Evolutionary conservation across 1,140 invertebrate species (phyloP).

Genomic region (Drusus annulatus): DNA sequence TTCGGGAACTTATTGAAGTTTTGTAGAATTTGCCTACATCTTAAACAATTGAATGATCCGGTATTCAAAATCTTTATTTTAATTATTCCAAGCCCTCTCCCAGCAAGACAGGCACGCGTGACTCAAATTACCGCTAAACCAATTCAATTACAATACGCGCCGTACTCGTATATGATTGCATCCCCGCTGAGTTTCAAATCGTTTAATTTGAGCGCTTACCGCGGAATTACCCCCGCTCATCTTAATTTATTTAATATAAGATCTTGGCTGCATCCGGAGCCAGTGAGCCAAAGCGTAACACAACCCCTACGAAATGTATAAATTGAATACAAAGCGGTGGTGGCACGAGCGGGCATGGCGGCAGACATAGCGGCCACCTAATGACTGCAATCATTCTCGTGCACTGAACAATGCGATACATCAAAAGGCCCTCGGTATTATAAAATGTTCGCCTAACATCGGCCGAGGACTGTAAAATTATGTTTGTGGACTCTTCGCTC

Average conservation of each 20-base stretch:
- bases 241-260: slow-evolving; percentile 41
- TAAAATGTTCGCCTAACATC: slow-evolving; percentile 56
- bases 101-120: no score
- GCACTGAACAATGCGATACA: slow-evolving; percentile 42
- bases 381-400: slow-evolving; percentile 54
- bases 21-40: no score
- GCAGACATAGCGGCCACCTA: slow-evolving; percentile 43
- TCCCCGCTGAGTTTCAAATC: neutral
- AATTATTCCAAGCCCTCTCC: no score
- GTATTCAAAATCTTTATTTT: no score
- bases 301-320: slow-evolving; percentile 42
- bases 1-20: no score
- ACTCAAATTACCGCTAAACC: neutral
- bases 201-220: neutral
- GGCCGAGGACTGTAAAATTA: slow-evolving; percentile 51
- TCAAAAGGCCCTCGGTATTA: slow-evolving; percentile 52
- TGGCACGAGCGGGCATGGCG: neutral
- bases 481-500: slow-evolving; percentile 18
- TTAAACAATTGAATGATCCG: no score
- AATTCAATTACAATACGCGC: neutral
- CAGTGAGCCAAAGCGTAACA: slow-evolving; percentile 21
- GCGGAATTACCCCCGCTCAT: slow-evolving; percentile 7
- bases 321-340: slow-evolving; percentile 46
- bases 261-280: slow-evolving; percentile 29
- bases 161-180: slow-evolving; percentile 4